phyloP scores from a whole-genome alignment of 92 coral and sea anemone species.

The Chrysogorgia sp. region DNA sequence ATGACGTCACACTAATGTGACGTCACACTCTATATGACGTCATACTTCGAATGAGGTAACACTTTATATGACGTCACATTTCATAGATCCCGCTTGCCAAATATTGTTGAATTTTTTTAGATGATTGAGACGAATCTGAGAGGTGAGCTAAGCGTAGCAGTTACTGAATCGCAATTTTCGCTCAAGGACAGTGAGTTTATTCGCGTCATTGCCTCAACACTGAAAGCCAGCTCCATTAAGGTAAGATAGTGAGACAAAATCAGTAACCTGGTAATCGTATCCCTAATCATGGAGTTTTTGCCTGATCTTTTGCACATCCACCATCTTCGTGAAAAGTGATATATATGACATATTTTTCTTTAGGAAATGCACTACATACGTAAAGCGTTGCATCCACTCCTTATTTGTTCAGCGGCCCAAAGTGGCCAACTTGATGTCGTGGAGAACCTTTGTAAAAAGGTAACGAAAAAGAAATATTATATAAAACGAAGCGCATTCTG shows the following conservation, averaged over 20 bases:
- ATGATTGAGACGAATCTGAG: slow-evolving; percentile 77
- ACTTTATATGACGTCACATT: no score
- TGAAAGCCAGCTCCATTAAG: slow-evolving; percentile 77
- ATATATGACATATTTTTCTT: not conserved
- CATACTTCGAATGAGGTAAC: no score
- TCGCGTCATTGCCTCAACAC: slow-evolving; percentile 83
- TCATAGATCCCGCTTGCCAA: no score
- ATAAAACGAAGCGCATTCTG: no score
- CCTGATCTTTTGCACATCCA: no score
- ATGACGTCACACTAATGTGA: no score
- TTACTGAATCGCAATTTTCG: slow-evolving; percentile 87
- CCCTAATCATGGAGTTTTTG: no score
- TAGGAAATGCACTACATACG: slow-evolving; percentile 91
- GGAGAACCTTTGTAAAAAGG: slow-evolving; percentile 64
- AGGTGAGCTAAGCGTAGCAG: slow-evolving; percentile 93
- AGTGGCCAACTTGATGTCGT: slow-evolving; percentile 71
- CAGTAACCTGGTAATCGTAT: not conserved
- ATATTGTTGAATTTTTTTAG: no score
- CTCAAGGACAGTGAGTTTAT: slow-evolving; percentile 84
- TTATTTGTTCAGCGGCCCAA: slow-evolving; percentile 93
- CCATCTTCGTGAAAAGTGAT: not conserved
- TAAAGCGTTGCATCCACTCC: slow-evolving; percentile 80
- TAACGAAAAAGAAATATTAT: no score
- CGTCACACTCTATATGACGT: no score
- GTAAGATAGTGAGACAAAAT: slow-evolving; percentile 49